These are phyloP conservation scores for Pagetopsis macropterus DNA, from an alignment of 2,797 vertebrate genomes.

Conservation along the genomic window DNA sequence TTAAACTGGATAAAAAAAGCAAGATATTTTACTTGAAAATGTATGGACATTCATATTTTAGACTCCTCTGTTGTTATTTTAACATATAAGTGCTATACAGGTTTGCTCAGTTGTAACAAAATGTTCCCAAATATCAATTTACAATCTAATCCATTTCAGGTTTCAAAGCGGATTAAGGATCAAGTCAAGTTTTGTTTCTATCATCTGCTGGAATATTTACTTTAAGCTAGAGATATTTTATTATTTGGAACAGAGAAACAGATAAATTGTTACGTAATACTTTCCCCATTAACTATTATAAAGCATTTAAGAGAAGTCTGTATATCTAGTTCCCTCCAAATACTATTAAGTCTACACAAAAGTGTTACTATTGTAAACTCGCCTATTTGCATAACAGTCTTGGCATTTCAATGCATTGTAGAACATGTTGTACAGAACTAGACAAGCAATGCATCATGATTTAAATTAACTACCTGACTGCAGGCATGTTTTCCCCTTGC, in stretches of 20 bases:
- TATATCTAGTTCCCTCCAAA: neutral
- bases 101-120: too few relatives aligned
- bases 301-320: slow-evolving; percentile 1
- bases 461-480: slow-evolving; percentile 17
- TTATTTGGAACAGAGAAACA: neutral
- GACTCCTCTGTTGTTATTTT: neutral
- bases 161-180: too few relatives aligned
- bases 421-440: slow-evolving; percentile 9
- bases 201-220: too few relatives aligned
- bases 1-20: neutral
- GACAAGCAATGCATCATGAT: slow-evolving; percentile 9
- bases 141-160: too few relatives aligned
- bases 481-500: slow-evolving; percentile 14
- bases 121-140: too few relatives aligned
- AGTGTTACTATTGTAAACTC: neutral
- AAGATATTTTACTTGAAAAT: neutral
- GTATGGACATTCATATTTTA: neutral
- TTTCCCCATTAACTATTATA: neutral
- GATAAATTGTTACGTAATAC: neutral
- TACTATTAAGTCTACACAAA: neutral
- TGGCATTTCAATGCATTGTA: neutral
- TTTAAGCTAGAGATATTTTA: too few relatives aligned
- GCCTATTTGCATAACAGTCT: slow-evolving; percentile 20
- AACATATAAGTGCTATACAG: neutral
- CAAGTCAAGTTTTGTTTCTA: neutral